Evolutionary conservation across 1,140 invertebrate genomes (phyloP), one percentile per base, ranked within the genome.

Genomic region (Eriocheir sinensis): DNA sequence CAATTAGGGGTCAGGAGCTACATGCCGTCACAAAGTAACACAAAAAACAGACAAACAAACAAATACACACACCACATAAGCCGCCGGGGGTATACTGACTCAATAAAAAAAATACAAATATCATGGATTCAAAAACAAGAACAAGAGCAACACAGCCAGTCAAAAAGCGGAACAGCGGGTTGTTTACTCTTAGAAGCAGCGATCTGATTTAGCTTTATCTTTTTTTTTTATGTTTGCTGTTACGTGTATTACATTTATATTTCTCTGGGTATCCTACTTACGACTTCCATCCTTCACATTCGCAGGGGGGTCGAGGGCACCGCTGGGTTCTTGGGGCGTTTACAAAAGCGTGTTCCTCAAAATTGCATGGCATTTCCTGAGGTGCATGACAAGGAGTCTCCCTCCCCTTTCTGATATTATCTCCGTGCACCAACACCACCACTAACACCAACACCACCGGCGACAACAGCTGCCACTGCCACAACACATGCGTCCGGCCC

Each of bases 301-400:
- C 93, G 93, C 44, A 81, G 93, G 34, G 60, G 93, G 36, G 48
- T 36, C 86, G 60, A 94, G 93, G n/a, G 86, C 53, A 53, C 36
- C 79, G 93, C 85, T 41, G 93, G 93, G 44, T 89, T 89, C 93
- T 89, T 88, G 93, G 86, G 27, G 86, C 80, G 86, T 89, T 94
- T 94, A 94, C 86, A 79, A 94, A 89, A 94, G 86, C 53, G 86
- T 89, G 89, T 89, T 89, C 93, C 86, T 44, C 93, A 94, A 79
- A 94, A 94, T 94, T 89, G 93, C 93, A 94, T 94, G 93, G 93
- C 93, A 94, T 94, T 94, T 94, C 93, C 93, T 89, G 93, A 79
- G n/a, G 86, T 79, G 93, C 93, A 94, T 94, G 86, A 94, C 93
- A 94, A 94, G 93, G 93, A 94, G 93, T 40, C 93, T 81, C 53